Conservation (phyloP, 2,113 vertebrate genomes). For the Mus musculus region GRCm39 chr8:79214001-79214500, state of each 20-base stretch:
- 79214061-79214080: no score
- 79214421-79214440: slow-evolving; percentile 60
- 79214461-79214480: slow-evolving; percentile 57
- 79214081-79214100: no score
- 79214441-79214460: slow-evolving; percentile 41
- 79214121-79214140: not conserved
- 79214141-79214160: not conserved
- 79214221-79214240: not conserved
- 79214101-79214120: no score
- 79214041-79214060: no score
- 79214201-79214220: slow-evolving; percentile 1
- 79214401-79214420: slow-evolving; percentile 60
- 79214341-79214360: slow-evolving; percentile 28
- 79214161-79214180: not conserved
- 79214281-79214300: not conserved
- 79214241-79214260: not conserved
- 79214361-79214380: slow-evolving; percentile 56
- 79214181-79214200: not conserved
- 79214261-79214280: slow-evolving; percentile 29
- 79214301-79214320: slow-evolving; percentile 21
- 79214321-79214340: not conserved
- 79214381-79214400: slow-evolving; percentile 30
- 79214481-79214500: slow-evolving; percentile 43
- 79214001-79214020: no score
- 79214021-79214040: no score